These are phyloP conservation scores for Sebastes kiyomatsui DNA, from an alignment of 2,797 vertebrate genomes.

Conservation along the genomic window DNA sequence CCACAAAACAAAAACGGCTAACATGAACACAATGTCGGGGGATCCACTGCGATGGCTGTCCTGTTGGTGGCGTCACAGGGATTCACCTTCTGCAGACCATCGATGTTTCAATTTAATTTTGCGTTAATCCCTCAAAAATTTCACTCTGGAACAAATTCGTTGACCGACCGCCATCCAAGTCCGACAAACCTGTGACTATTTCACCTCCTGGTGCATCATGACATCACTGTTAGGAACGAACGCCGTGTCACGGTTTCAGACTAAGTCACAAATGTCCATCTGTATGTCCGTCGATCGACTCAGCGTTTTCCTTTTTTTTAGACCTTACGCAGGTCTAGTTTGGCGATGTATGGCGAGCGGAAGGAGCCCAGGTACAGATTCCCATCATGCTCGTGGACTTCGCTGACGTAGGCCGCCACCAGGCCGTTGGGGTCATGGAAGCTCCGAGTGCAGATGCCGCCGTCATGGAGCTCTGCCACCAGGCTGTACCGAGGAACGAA, in stretches of 20 bases:
- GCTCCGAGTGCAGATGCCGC: conserved; percentile 89
- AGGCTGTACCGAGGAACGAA: conserved; percentile 92
- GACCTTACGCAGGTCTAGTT: conserved; percentile 84
- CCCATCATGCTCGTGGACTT: conserved; percentile 90
- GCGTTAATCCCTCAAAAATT: not conserved
- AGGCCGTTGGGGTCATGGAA: conserved; percentile 91
- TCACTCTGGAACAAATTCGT: not conserved
- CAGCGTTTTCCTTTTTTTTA: conserved; percentile 27
- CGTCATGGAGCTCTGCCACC: conserved; percentile 90
- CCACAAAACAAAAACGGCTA: not conserved
- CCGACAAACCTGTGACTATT: not conserved
- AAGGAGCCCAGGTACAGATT: conserved; percentile 93
- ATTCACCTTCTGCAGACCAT: not conserved
- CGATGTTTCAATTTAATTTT: not conserved
- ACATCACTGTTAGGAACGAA: not conserved
- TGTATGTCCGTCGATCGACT: not conserved
- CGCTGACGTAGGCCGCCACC: conserved; percentile 87
- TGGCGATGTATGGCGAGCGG: conserved; percentile 88
- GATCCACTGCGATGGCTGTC: not conserved
- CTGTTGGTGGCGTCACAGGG: not conserved
- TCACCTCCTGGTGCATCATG: not conserved
- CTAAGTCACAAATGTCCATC: not conserved
- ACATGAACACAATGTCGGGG: not conserved
- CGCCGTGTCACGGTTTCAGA: not conserved
- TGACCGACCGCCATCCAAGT: not conserved